Conservation (phyloP, 2,113 vertebrate genomes). For the Sigmodon hispidus region DNA sequence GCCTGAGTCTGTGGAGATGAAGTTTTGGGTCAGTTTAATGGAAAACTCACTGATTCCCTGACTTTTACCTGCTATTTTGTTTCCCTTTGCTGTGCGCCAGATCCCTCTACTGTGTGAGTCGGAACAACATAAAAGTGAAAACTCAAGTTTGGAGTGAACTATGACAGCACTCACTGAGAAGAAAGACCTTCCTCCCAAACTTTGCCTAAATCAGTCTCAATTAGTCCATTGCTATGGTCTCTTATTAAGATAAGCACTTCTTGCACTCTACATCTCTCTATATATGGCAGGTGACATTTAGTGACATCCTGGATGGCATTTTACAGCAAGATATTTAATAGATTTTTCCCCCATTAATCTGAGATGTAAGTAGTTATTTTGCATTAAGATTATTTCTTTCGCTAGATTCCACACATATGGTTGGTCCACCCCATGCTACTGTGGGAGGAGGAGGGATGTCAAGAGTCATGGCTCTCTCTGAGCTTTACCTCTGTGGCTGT, state of each 20-base stretch:
- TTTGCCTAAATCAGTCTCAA: conserved; percentile 2
- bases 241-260: conserved; percentile 26
- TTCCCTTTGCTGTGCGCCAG: neutral
- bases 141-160: neutral
- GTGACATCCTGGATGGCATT: neutral
- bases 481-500: neutral
- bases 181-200: neutral
- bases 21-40: neutral
- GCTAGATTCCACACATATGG: neutral
- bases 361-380: neutral
- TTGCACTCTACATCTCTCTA: neutral
- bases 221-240: neutral
- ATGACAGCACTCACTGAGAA: neutral
- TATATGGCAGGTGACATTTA: neutral
- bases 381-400: neutral
- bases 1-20: neutral
- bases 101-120: neutral
- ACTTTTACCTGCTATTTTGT: conserved; percentile 4
- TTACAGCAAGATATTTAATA: conserved; percentile 34
- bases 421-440: neutral
- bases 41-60: neutral
- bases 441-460: neutral
- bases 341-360: neutral
- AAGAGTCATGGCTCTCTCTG: neutral
- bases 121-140: neutral